A percentile compares a stretch with the other conserved stretches of the same genome.
Evolutionary conservation across 2,797 vertebrate species (phyloP).

Genomic region (Cossypha polioptera): DNA sequence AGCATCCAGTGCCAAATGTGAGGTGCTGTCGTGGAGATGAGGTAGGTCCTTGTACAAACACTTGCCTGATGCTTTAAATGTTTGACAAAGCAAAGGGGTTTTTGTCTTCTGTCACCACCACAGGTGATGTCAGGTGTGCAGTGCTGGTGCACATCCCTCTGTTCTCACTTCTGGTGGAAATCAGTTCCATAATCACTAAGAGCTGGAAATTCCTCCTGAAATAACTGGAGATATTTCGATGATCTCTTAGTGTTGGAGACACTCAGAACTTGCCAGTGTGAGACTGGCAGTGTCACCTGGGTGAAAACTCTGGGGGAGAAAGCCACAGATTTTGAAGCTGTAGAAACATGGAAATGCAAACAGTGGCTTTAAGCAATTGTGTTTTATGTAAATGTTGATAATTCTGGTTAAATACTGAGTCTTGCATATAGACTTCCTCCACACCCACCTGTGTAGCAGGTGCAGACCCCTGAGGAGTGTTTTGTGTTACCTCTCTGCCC

Average conservation of each 20-base stretch:
- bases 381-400: neutral
- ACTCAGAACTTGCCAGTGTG: neutral
- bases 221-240: neutral
- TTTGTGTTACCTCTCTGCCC: neutral
- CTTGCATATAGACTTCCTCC: fast-evolving
- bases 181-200: neutral
- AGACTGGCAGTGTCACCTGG: neutral
- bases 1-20: neutral
- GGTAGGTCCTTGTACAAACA: neutral
- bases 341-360: neutral
- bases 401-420: neutral
- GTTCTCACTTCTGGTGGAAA: neutral
- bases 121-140: neutral
- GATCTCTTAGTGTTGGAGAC: neutral
- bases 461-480: neutral
- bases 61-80: neutral
- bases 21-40: neutral
- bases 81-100: neutral
- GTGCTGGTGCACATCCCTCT: fast-evolving
- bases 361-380: neutral
- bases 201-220: neutral
- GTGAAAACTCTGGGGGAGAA: neutral
- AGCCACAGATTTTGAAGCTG: neutral
- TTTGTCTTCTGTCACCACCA: neutral
- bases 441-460: fast-evolving